phyloP scores from a whole-genome alignment of 2,113 vertebrate genomes.

The Trogon melanurus region DNA sequence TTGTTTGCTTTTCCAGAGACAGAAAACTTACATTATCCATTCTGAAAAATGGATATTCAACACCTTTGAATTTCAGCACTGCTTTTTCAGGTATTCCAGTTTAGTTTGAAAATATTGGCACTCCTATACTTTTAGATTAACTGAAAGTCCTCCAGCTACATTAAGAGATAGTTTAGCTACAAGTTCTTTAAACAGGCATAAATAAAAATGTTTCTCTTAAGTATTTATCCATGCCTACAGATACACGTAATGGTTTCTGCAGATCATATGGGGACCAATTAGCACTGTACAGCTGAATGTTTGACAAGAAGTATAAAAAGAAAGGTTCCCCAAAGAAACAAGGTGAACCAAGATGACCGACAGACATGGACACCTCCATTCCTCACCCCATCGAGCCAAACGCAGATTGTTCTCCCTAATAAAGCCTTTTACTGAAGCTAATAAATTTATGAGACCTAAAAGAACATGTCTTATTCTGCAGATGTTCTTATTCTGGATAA shows the following conservation, averaged over 20 bases:
- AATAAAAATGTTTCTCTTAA: not conserved
- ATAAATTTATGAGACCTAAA: not conserved
- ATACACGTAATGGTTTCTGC: not conserved
- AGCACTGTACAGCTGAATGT: not conserved
- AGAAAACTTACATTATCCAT: not conserved
- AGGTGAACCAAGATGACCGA: not conserved
- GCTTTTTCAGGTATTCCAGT: not conserved
- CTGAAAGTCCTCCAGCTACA: not conserved
- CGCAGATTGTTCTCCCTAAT: not conserved
- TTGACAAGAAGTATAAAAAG: not conserved
- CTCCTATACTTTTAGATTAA: not conserved
- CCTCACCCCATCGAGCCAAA: not conserved
- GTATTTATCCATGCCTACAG: not conserved
- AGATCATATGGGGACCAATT: not conserved
- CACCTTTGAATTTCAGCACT: not conserved
- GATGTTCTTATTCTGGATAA: not conserved
- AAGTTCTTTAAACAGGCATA: not conserved
- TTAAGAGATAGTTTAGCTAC: not conserved
- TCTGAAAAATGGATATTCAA: not conserved
- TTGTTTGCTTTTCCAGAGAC: not conserved
- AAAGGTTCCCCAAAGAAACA: not conserved
- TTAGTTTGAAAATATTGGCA: not conserved
- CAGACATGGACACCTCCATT: not conserved
- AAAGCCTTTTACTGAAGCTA: not conserved
- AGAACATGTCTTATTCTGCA: not conserved